Base-by-base conservation (phyloP, 2,113 vertebrate species). In the Bujurquina vittata region DNA sequence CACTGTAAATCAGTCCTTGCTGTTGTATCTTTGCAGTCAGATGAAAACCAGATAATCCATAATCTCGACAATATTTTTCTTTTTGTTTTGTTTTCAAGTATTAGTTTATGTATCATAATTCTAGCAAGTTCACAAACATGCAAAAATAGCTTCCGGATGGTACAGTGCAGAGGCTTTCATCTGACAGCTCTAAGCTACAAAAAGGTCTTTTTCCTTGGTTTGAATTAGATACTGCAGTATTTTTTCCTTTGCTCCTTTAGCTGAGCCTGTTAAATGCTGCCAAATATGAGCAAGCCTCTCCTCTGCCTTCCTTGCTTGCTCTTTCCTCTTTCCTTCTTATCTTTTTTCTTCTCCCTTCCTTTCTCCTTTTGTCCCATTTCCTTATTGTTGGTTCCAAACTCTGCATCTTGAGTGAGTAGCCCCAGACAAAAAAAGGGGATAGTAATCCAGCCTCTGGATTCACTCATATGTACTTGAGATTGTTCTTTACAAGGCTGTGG, bases 221-320 rank as follows among this genome's bases (percentile, higher is more conserved):
- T 84, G 58, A 26, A 62, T 69, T 83, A 76, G 77, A 82, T 72
- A 49, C 80, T 84, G 46, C 46, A 54, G 18, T 72, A 33, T 77
- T 78, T 37, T 75, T 37, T 75, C 87, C 37, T 81, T 58, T 73
- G 52, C 46, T 78, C 87, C 78, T 83, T 23, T 75, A 73, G 78
- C 65, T 57, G 60, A 89, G 59, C 84, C 87, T 84, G 81, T 74
- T 88, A 81, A 65, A 85, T 89, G 77, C 67, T 86, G 78, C 69
- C 84, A 81, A 76, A 72, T 75, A 79, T 52, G 67, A 83, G 83
- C 23, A 77, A 86, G 74, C 75, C 61, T 81, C 26, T 86, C 87
- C 87, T 90, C 80, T 65, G 14, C 81, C 61, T 73, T 88, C 84
- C 88, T 88, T 87, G 88, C 92, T 86, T 81, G 85, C 60, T 80